Base-by-base conservation (phyloP, 1,140 invertebrate genomes). In the Sarcophaga peregrina region DNA sequence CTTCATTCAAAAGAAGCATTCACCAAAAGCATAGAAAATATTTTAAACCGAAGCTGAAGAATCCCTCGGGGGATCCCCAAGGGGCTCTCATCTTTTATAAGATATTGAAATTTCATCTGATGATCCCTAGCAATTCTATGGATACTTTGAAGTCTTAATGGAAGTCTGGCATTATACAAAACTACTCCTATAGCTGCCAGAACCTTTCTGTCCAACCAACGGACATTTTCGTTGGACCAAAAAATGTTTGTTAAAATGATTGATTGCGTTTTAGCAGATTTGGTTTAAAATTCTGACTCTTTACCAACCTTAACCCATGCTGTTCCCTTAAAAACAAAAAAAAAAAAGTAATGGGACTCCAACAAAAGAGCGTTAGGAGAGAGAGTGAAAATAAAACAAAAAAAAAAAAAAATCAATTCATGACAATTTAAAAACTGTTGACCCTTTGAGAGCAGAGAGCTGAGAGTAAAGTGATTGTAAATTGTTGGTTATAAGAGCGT, bases 161-260 rank as follows among this genome's bases (percentile, higher is more conserved):
- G n/a, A n/a, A n/a, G n/a, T n/a, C n/a, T n/a, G n/a, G n/a, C n/a
- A n/a, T n/a, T n/a, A n/a, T n/a, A n/a, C n/a, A n/a, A n/a, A n/a
- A n/a, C n/a, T n/a, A n/a, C n/a, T n/a, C n/a, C n/a, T n/a, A n/a
- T n/a, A n/a, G 25, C 4, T 37, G 25, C 25, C 25, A 1, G 25
- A 37, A 37, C 25, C 25, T 37, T 37, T 37, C 25, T 37, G 4
- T 4, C 25, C 25, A 1, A 37, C 25, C 4, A 37, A 37, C 25
- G 25, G 25, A 37, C 25, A 37, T 37, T 37, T 1, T 25, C 10
- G 8, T 20, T 68, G n/a, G n/a, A 20, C 62, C 10, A 9, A 68
- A 68, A 68, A 68, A 68, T 20, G 17, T 68, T 68, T 68, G 62
- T 68, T 68, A 68, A 68, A 68, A 68, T 68, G 62, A 68, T 68